Conservation (phyloP, 2,888 invertebrate genomes). For the Nemoura dubitans region DNA sequence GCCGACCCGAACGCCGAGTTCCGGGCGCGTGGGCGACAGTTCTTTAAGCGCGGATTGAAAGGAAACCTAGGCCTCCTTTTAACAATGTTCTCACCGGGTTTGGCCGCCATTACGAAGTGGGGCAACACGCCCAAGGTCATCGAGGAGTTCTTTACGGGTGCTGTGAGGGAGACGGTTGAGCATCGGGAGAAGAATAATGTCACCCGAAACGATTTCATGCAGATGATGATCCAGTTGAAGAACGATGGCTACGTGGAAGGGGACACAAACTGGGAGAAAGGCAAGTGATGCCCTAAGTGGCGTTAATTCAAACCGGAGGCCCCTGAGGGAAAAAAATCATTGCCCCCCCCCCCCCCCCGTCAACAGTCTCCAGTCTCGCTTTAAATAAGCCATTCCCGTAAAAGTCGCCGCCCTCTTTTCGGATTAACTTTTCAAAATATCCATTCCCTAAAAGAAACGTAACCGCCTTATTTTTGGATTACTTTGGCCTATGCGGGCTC, state of each 20-base stretch:
- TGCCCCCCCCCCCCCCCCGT: too few species aligned
- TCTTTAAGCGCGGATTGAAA: background rate
- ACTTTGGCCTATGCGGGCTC: too few species aligned
- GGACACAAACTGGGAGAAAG: background rate
- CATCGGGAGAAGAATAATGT: constrained; percentile 26
- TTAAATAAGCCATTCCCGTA: too few species aligned
- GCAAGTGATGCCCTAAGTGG: too few species aligned
- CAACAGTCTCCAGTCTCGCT: too few species aligned
- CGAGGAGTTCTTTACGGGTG: background rate
- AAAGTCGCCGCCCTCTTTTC: too few species aligned
- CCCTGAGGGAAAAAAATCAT: too few species aligned
- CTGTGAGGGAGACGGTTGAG: constrained; percentile 7
- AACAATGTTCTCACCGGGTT: background rate
- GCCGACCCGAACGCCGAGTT: constrained; percentile 58
- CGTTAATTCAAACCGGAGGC: too few species aligned
- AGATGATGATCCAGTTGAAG: constrained; percentile 29
- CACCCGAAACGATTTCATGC: constrained; percentile 1
- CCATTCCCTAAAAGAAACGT: too few species aligned
- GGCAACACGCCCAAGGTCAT: background rate
- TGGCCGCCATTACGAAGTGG: background rate
- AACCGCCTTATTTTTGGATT: too few species aligned
- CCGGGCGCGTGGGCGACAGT: constrained; percentile 48
- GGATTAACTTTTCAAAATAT: too few species aligned
- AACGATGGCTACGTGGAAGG: constrained; percentile 56
- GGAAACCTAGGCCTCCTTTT: background rate